Conservation (phyloP, 2,797 vertebrate genomes). For the Hippocampus kuda region DNA sequence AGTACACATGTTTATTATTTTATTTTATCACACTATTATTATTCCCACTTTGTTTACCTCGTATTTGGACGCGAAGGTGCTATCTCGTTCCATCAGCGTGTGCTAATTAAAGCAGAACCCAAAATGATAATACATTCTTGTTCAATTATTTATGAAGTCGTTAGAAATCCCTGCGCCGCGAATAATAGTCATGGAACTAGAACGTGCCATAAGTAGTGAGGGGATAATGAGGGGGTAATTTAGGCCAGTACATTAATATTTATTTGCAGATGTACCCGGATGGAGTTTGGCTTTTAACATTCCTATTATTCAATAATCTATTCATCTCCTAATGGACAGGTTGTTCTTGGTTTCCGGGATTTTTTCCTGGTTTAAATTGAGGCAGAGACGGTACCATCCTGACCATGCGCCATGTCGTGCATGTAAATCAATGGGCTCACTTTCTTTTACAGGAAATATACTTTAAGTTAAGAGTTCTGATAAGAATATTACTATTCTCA, state of each 20-base stretch:
- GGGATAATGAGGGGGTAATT: constrained; percentile 30
- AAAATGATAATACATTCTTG: constrained; percentile 14
- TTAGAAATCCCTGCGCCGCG: constrained; percentile 40
- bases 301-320: neutral
- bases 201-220: constrained; percentile 8
- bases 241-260: constrained; percentile 41
- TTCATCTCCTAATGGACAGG: too few relatives aligned
- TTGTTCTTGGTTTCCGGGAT: too few relatives aligned
- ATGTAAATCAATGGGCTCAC: too few relatives aligned
- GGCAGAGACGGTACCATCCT: too few relatives aligned
- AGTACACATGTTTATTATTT: neutral
- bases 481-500: too few relatives aligned
- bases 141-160: constrained; percentile 32
- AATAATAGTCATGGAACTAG: constrained; percentile 23
- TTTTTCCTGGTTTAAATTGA: too few relatives aligned
- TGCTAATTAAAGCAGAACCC: constrained; percentile 3
- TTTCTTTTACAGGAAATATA: too few relatives aligned
- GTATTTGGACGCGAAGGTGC: neutral
- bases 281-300: neutral
- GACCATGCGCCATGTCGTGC: too few relatives aligned
- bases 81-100: neutral
- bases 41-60: neutral
- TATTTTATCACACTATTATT: neutral
- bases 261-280: constrained; percentile 10
- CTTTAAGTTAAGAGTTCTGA: too few relatives aligned